Conservation (phyloP, 2,113 vertebrate genomes). For the Anseranas semipalmata region DNA sequence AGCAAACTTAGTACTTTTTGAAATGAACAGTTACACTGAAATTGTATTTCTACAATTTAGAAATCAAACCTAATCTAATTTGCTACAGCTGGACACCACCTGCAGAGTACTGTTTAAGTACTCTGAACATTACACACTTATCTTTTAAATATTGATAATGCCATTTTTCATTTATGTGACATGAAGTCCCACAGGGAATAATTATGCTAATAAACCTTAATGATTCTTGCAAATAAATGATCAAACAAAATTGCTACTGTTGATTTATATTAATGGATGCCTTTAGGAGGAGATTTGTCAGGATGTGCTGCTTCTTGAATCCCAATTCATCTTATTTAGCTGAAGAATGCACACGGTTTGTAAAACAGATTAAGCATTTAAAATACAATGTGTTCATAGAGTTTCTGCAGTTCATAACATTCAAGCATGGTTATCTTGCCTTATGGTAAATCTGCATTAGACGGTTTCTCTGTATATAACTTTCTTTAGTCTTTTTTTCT, state of each 20-base stretch:
- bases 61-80: slow-evolving; percentile 75
- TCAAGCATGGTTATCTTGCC: slow-evolving; percentile 61
- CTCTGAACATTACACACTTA: slow-evolving; percentile 75
- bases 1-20: slow-evolving; percentile 7
- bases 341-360: slow-evolving; percentile 76
- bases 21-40: slow-evolving; percentile 53
- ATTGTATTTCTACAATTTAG: slow-evolving; percentile 54
- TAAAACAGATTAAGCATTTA: slow-evolving; percentile 78
- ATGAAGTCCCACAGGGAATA: slow-evolving; percentile 83
- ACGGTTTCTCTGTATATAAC: slow-evolving; percentile 41
- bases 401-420: slow-evolving; percentile 69
- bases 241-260: slow-evolving; percentile 84
- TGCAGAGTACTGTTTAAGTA: slow-evolving; percentile 75
- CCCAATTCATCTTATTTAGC: slow-evolving; percentile 82
- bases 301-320: slow-evolving; percentile 75
- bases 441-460: slow-evolving; percentile 72
- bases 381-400: slow-evolving; percentile 74
- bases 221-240: slow-evolving; percentile 88
- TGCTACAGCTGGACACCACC: slow-evolving; percentile 82
- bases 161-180: slow-evolving; percentile 84
- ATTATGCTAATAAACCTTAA: slow-evolving; percentile 89
- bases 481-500: slow-evolving; percentile 24
- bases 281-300: slow-evolving; percentile 84
- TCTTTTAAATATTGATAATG: slow-evolving; percentile 86
- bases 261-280: slow-evolving; percentile 87